A percentile compares a stretch with the other conserved stretches of the same genome.
Evolutionary conservation across 2,113 vertebrate species (phyloP).

Genomic region (Sylvilagus bachmani): DNA sequence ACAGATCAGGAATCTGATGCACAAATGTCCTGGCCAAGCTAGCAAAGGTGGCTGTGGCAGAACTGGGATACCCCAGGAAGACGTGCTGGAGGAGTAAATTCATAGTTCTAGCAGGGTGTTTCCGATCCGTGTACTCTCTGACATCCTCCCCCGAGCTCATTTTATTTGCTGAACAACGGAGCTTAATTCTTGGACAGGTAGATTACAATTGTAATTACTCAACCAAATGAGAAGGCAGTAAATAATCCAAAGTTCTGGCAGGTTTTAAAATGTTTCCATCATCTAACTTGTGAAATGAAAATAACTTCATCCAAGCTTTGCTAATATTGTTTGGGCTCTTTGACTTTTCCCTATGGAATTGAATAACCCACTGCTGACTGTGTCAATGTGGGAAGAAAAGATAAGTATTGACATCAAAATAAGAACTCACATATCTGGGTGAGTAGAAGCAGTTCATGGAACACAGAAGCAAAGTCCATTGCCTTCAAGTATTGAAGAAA

Average conservation of each 20-base stretch:
- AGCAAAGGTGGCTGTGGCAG: background rate
- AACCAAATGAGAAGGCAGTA: background rate
- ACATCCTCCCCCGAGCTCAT: fast-evolving
- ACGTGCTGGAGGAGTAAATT: background rate
- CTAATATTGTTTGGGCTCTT: background rate
- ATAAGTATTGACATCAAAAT: background rate
- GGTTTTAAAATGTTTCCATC: slow-evolving; percentile 16
- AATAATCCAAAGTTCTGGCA: background rate
- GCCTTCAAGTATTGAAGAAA: background rate
- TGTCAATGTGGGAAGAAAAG: background rate
- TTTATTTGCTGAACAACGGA: slow-evolving; percentile 28
- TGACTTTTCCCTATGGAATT: background rate
- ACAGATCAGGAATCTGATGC: background rate
- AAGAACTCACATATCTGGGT: background rate
- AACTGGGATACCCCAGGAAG: background rate
- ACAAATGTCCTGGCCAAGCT: background rate
- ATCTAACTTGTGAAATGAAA: slow-evolving; percentile 51
- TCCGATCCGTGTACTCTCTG: background rate
- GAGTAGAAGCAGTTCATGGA: slow-evolving; percentile 20
- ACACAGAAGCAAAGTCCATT: background rate
- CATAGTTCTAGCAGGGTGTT: background rate
- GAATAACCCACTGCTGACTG: background rate
- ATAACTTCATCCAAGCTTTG: slow-evolving; percentile 6
- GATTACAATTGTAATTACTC: slow-evolving; percentile 47
- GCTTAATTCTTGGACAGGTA: slow-evolving; percentile 29